A percentile compares a stretch with the other conserved stretches of the same genome.
Conservation (phyloP, 2,113 vertebrate genomes). For the Gobius niger region DNA sequence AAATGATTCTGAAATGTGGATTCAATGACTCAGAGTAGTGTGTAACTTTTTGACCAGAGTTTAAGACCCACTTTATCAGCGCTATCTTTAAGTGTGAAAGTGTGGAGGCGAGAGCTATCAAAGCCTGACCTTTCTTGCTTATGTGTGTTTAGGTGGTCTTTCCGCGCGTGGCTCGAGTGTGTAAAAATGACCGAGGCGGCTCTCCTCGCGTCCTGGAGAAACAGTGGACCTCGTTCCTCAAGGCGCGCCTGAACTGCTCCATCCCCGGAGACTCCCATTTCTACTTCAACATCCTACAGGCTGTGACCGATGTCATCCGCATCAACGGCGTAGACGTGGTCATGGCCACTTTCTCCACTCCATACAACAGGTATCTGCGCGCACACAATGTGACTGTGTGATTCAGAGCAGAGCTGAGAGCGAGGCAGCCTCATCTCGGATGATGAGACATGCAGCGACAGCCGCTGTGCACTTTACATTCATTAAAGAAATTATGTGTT, state of each 20-base stretch:
- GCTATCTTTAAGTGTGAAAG: not conserved
- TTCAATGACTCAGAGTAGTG: not conserved
- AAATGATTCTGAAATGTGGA: not conserved
- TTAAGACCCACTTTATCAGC: not conserved
- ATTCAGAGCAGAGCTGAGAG: not conserved
- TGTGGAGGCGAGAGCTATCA: not conserved
- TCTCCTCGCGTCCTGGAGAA: conserved; percentile 97
- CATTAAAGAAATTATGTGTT: conserved; percentile 38
- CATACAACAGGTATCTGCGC: conserved; percentile 90
- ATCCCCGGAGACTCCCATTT: conserved; percentile 98
- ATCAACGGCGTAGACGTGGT: conserved; percentile 90
- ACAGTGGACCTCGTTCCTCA: conserved; percentile 98
- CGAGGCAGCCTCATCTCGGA: conserved; percentile 1
- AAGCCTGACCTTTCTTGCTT: not conserved
- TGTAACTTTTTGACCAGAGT: not conserved
- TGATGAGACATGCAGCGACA: conserved; percentile 17
- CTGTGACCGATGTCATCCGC: conserved; percentile 91
- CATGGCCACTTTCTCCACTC: conserved; percentile 97
- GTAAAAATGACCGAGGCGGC: conserved; percentile 95
- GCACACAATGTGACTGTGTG: not conserved
- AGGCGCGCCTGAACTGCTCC: conserved; percentile 95
- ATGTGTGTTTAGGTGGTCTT: conserved; percentile 86
- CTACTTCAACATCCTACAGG: conserved; percentile 98
- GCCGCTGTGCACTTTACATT: conserved; percentile 34
- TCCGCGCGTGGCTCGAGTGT: conserved; percentile 93